A percentile compares a stretch with the other conserved stretches of the same genome.
Evolutionary conservation across 2,113 vertebrate genomes (phyloP).

Genomic region (Hipposideros armiger): DNA sequence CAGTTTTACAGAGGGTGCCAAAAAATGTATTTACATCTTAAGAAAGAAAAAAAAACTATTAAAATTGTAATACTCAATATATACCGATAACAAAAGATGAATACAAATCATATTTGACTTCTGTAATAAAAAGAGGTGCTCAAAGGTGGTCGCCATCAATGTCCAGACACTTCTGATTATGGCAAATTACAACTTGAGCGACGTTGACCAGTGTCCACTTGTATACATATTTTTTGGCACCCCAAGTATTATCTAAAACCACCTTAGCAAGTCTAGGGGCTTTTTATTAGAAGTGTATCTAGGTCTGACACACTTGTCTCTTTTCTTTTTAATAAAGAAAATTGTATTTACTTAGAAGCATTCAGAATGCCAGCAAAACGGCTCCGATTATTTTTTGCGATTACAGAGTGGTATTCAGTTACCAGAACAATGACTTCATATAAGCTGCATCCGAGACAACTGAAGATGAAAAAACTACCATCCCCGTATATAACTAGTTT

Average conservation of each 20-base stretch:
- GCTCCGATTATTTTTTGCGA: constrained; percentile 92
- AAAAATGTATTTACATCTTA: no score
- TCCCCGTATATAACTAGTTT: constrained; percentile 93
- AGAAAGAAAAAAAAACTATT: no score
- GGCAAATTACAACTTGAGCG: no score
- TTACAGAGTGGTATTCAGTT: constrained; percentile 98
- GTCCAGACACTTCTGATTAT: no score
- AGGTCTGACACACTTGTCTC: neutral
- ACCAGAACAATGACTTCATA: constrained; percentile 94
- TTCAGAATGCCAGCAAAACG: constrained; percentile 96
- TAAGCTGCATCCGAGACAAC: constrained; percentile 93
- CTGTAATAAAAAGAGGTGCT: no score
- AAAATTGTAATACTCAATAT: no score
- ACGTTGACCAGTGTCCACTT: no score
- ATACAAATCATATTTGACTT: no score
- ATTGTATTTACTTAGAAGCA: constrained; percentile 95
- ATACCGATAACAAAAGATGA: no score
- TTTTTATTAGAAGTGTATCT: neutral
- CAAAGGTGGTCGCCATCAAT: no score
- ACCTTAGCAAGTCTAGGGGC: neutral
- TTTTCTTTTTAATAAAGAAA: constrained; percentile 71
- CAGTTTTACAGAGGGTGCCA: no score
- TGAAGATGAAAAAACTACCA: constrained; percentile 93
- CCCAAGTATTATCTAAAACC: neutral
- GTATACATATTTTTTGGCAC: no score